A percentile compares a stretch with the other conserved stretches of the same genome.
Conservation (phyloP, 2,797 vertebrate genomes). For the Hoplostethus atlanticus region DNA sequence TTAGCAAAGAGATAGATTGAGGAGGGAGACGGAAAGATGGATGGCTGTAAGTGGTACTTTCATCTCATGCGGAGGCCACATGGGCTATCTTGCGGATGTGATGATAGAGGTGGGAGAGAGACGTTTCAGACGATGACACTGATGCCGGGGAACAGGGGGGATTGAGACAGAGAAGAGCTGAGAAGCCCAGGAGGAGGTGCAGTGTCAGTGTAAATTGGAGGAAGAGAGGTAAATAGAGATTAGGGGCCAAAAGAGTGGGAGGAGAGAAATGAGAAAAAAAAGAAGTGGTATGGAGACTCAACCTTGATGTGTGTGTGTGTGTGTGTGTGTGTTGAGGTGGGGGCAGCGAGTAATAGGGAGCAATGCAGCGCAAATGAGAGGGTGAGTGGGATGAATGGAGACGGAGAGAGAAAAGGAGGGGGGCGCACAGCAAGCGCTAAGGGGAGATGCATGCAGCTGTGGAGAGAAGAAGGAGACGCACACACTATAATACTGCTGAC, state of each 20-base stretch:
- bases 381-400: conserved; percentile 45
- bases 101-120: neutral
- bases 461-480: conserved; percentile 80
- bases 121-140: conserved; percentile 45
- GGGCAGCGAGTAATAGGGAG: conserved; percentile 14
- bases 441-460: conserved; percentile 84
- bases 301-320: conserved; percentile 16
- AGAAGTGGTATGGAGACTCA: conserved; percentile 21
- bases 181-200: conserved; percentile 50
- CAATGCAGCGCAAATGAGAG: conserved; percentile 53
- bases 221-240: conserved; percentile 46
- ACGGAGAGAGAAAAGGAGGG: conserved; percentile 35
- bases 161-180: conserved; percentile 33
- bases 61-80: neutral
- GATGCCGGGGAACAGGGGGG: conserved; percentile 50
- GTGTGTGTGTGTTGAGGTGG: conserved; percentile 9
- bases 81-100: conserved; percentile 9
- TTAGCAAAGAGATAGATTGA: neutral
- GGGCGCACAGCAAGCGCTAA: conserved; percentile 43
- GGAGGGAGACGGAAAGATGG: neutral
- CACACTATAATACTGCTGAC: conserved; percentile 15
- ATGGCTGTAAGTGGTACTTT: neutral
- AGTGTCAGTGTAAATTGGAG: conserved; percentile 58
- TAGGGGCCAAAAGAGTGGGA: conserved; percentile 45
- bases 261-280: neutral